Evolutionary conservation across 2,113 vertebrate genomes (phyloP).

Genomic region (Cyprinodon variegatus): DNA sequence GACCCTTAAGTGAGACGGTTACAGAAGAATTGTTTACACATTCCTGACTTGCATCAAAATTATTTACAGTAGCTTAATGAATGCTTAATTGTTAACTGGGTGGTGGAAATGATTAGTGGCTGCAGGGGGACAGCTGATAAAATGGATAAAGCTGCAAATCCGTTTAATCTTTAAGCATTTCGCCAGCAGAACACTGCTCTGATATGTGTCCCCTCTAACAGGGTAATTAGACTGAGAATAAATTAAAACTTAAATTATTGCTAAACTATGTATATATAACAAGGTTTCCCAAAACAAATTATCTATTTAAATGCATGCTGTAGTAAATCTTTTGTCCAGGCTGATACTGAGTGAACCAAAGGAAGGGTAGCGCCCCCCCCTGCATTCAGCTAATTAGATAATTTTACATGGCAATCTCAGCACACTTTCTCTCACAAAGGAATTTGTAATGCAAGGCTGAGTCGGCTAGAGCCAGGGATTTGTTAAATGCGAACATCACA

Average conservation of each 20-base stretch:
- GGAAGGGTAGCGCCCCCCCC: neutral
- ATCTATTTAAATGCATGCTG: slow-evolving; percentile 6
- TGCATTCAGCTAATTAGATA: slow-evolving; percentile 8
- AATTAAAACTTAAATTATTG: slow-evolving; percentile 5
- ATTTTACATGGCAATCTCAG: slow-evolving; percentile 46
- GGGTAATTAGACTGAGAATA: slow-evolving; percentile 2
- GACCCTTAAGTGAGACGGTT: slow-evolving; percentile 51
- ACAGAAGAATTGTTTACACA: slow-evolving; percentile 47
- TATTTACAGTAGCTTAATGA: slow-evolving; percentile 66
- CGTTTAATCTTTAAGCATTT: slow-evolving; percentile 18
- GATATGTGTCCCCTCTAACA: slow-evolving; percentile 14
- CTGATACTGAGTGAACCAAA: neutral
- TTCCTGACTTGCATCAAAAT: slow-evolving; percentile 50
- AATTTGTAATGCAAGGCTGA: slow-evolving; percentile 41
- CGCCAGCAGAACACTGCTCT: slow-evolving; percentile 14
- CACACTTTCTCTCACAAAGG: slow-evolving; percentile 29
- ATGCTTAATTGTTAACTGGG: slow-evolving; percentile 46
- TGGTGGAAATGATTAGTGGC: slow-evolving; percentile 48
- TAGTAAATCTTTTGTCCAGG: slow-evolving; percentile 3
- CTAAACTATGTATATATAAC: neutral
- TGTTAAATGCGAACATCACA: slow-evolving; percentile 61
- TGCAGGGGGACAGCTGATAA: slow-evolving; percentile 41
- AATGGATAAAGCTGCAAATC: slow-evolving; percentile 25
- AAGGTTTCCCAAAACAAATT: neutral
- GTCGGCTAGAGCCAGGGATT: slow-evolving; percentile 48